Conservation (phyloP, 30 jellyfish, hydroid and myxozoan genomes). For the Hydra vulgaris region DNA sequence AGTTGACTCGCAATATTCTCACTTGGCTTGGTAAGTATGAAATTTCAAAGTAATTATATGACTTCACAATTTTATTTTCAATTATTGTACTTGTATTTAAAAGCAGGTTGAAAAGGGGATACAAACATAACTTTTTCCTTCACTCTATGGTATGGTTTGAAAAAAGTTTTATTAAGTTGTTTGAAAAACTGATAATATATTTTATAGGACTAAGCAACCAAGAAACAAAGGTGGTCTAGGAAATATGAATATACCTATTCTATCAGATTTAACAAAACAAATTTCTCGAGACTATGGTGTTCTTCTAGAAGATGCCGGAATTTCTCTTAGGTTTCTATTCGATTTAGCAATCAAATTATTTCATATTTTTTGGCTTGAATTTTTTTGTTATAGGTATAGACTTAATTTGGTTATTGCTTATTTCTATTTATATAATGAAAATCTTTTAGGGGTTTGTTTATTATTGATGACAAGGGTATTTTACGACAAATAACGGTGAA, state of each 20-base stretch:
- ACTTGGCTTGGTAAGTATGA: conserved; percentile 82
- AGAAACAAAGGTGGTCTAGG: conserved; percentile 99
- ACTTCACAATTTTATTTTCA: neutral
- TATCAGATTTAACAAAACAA: conserved; percentile 78
- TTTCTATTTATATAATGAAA: neutral
- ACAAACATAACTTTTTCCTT: too few relatives aligned
- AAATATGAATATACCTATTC: conserved; percentile 76
- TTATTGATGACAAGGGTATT: conserved; percentile 86
- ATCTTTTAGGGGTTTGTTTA: conserved; percentile 65
- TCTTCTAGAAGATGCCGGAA: conserved; percentile 89
- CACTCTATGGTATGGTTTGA: too few relatives aligned
- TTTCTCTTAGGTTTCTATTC: conserved; percentile 92
- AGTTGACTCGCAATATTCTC: conserved; percentile 89
- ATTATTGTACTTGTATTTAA: neutral
- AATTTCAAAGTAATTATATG: neutral
- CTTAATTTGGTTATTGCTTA: neutral
- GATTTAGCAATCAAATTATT: too few relatives aligned
- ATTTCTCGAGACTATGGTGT: conserved; percentile 88
- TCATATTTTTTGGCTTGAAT: too few relatives aligned
- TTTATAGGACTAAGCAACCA: conserved; percentile 74
- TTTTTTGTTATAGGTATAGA: too few relatives aligned
- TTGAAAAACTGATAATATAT: neutral
- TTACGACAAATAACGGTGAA: conserved; percentile 88
- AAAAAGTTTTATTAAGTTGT: too few relatives aligned
- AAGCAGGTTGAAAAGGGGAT: too few relatives aligned